phyloP scores from a whole-genome alignment of 2,888 invertebrate species.

The Bugula neritina region DNA sequence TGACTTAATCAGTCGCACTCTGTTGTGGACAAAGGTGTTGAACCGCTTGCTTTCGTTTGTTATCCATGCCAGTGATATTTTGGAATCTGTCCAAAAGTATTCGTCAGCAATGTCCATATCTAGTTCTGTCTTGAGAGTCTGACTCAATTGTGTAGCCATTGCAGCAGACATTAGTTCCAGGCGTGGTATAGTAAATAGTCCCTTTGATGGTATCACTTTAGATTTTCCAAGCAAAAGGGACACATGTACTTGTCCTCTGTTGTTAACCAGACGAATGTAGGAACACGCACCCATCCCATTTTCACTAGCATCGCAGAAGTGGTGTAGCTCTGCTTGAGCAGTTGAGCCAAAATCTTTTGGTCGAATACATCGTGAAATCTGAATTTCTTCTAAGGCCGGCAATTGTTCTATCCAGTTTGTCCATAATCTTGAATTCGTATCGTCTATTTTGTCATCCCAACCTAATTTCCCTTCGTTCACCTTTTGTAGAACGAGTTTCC shows the following conservation, averaged over 20 bases:
- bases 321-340: background rate
- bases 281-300: constrained; percentile 16
- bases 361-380: background rate
- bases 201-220: background rate
- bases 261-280: constrained; percentile 7
- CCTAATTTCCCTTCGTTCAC: background rate
- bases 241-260: background rate
- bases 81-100: constrained; percentile 4
- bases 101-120: background rate
- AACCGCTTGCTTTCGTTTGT: background rate
- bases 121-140: no score
- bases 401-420: background rate
- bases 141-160: constrained; percentile 13
- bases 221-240: constrained; percentile 23
- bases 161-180: background rate
- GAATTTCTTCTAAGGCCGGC: background rate
- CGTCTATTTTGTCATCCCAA: background rate
- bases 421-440: background rate
- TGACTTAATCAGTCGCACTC: background rate
- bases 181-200: background rate
- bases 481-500: constrained; percentile 6
- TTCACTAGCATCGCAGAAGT: constrained; percentile 20
- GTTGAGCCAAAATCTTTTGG: background rate
- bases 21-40: background rate
- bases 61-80: background rate